Evolutionary conservation across 2,888 invertebrate species (phyloP), one percentile per base, ranked within the genome.

Genomic region (Zygothrica quintamaculata): DNA sequence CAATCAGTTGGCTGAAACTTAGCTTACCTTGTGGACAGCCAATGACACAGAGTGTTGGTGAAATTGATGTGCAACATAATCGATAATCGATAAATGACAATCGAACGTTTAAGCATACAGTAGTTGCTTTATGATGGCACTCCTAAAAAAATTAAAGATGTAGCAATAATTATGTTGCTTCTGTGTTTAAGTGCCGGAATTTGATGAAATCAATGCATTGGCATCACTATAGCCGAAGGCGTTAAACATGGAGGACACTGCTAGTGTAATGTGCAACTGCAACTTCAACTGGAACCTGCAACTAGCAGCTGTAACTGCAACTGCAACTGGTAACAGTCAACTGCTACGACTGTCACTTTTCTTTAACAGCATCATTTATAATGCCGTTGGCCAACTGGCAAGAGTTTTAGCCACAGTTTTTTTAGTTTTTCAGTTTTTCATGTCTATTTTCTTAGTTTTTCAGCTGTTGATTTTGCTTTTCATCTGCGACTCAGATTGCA

Each of bases 301-400:
- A 37, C 31, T 43, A 31, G 6, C 40, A 40, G 26, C 13, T 33
- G 50, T 9, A 59, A 46, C 16, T 64, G 55, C 39, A 43, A 44
- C 9, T 46, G 72, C 39, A 43, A 57, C 59, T 29, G 43, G 39
- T 50, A 62, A 62, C 62, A 5, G 26, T 9, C 61, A 62, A 62
- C 62, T 12, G 26, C 29, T 57, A 37, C 50, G 51, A 80, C 80
- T 74, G 87, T 87, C 87, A 81, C 85, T 81, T 81, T 80, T 81
- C 51, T 65, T 61, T 68, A 56, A 62, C 55, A 66, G 78, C 68
- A 67, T 81, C 80, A 81, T 81, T 84, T 87, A 84, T 87, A 87
- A 71, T 77, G 85, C 85, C 66, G 85, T 84, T 74, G 74, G 85
- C 71, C 74, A 87, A 84, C 77, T 73, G 65, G 53, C 62, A 79